Percentiles rank a stretch among this genome's conserved stretches.
phyloP scores from a whole-genome alignment of 64 coral and sea anemone species.

The Exaiptasia diaphana region DNA sequence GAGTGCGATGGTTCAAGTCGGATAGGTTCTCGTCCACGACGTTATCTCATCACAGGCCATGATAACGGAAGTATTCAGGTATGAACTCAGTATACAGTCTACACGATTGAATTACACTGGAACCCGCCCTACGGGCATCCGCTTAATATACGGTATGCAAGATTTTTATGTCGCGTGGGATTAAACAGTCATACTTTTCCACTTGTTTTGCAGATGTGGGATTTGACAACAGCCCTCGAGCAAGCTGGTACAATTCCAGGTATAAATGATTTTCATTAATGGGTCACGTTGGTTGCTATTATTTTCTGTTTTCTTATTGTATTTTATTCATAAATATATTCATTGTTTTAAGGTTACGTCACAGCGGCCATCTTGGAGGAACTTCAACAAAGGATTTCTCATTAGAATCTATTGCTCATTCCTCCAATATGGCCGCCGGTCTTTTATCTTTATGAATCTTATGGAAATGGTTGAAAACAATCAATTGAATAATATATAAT shows the following conservation, averaged over 20 bases:
- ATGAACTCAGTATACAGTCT: not conserved
- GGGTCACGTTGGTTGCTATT: not conserved
- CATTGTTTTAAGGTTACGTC: too few species aligned
- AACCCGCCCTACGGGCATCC: too few species aligned
- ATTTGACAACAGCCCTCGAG: slow-evolving; percentile 87
- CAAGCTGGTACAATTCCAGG: slow-evolving; percentile 63
- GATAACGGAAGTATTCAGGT: slow-evolving; percentile 88
- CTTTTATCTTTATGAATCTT: too few species aligned
- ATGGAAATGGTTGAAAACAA: too few species aligned
- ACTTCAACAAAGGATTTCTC: too few species aligned
- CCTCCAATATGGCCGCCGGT: too few species aligned
- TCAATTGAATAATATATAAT: too few species aligned
- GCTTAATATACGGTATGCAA: too few species aligned
- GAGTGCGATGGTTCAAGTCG: slow-evolving; percentile 97
- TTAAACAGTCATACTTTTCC: not conserved
- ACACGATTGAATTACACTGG: not conserved
- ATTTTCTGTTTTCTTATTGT: not conserved
- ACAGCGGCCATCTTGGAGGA: too few species aligned
- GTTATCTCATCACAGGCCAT: slow-evolving; percentile 88
- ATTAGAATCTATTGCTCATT: too few species aligned
- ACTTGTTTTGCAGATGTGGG: slow-evolving; percentile 74
- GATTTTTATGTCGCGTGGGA: too few species aligned
- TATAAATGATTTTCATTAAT: not conserved
- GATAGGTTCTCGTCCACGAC: slow-evolving; percentile 87
- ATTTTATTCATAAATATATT: too few species aligned